Base-by-base conservation (phyloP, 2,113 vertebrate genomes). In the Thalassarche chlororhynchos region DNA sequence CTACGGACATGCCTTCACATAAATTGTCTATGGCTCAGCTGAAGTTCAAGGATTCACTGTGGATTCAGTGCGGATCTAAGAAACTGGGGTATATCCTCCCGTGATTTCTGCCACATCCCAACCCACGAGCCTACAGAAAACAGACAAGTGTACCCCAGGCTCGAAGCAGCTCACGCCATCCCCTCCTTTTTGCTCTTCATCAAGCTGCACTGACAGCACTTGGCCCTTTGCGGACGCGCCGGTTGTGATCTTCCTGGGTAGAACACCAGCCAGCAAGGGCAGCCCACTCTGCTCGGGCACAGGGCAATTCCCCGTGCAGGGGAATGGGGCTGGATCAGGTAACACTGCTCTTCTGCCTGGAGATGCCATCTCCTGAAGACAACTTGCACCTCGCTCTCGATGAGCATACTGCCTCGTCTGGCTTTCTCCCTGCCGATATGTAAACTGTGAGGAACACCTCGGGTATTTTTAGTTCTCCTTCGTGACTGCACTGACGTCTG, bases 111-210 rank as follows among this genome's bases (percentile, higher is more conserved):
- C 34, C 46, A 18, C 17, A 40, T 69, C 58, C 46, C 52, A 79
- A 12, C 12, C 44, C 47, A 79, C 26, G 7, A 76, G 19, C 46
- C 52, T 36, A 64, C 47, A 92, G 61, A 54, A 94, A 77, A 57
- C 26, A 87, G 31, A 44, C 5, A 42, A 79, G 61, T 4, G 10
- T 23, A 84, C 13, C 55, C 29, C 40, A 51, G 29, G 38, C n/a
- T 89, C 3, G 1, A n/a, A 64, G 44, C 0, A 0, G 69, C 12
- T 89, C 38, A 23, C 1, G 1, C 42, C 4, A 2, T 47, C 26
- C 32, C 25, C 31, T 68, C 17, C 38, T n/a, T 74, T 93, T 58
- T 71, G 65, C 52, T 88, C 77, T 64, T 68, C 70, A 44, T 14
- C 52, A 29, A 32, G 49, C 28, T 70, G 47, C 78, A 23, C 60